Conservation (phyloP, 2,888 invertebrate species). For the Tuberolachnus salignus region DNA sequence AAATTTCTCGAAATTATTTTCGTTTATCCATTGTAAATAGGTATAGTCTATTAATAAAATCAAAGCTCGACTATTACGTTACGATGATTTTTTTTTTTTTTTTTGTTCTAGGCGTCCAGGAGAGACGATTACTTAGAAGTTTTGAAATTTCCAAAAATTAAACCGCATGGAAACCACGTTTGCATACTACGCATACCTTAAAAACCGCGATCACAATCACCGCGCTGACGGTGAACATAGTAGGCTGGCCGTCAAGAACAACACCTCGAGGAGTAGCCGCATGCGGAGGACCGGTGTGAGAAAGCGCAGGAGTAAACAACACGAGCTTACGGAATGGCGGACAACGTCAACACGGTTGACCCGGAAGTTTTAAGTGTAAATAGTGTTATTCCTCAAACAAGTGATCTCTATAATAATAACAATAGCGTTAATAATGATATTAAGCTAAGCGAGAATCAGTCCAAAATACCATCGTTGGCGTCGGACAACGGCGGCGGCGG, state of each 20-base stretch:
- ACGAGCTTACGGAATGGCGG: conserved; percentile 54
- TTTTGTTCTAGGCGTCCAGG: conserved; percentile 19
- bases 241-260: conserved; percentile 33
- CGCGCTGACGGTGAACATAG: conserved; percentile 39
- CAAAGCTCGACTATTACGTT: no score
- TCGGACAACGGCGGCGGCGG: neutral
- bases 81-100: no score
- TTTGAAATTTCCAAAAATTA: conserved; percentile 41
- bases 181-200: conserved; percentile 7
- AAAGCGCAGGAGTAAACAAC: conserved; percentile 51
- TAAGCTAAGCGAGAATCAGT: neutral
- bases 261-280: conserved; percentile 35
- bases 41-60: no score
- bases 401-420: conserved; percentile 28
- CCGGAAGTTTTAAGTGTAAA: conserved; percentile 22
- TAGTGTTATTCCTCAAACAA: neutral
- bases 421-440: neutral
- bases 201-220: conserved; percentile 24
- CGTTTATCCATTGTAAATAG: no score
- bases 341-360: conserved; percentile 20
- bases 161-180: conserved; percentile 56
- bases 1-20: no score
- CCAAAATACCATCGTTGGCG: neutral
- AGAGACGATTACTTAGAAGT: conserved; percentile 6
- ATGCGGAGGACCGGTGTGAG: conserved; percentile 49